Base-by-base conservation (phyloP, 2,888 invertebrate genomes). In the Oscheius onirici region DNA sequence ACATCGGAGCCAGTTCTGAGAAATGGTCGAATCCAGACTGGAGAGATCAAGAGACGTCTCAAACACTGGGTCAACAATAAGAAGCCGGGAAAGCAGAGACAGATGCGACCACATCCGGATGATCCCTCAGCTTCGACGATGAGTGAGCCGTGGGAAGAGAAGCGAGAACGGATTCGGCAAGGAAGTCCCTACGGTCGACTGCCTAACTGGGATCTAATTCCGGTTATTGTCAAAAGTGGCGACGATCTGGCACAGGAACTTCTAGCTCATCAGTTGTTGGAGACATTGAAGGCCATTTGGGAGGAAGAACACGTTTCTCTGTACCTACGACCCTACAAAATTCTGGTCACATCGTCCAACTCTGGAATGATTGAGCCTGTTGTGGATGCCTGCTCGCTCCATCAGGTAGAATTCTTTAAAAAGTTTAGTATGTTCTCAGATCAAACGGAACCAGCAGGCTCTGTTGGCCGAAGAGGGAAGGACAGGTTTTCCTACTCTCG, bases 51-150 rank as follows among this genome's bases (percentile, higher is more conserved):
- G 55, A 90, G 93, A 66, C 90, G 95, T 71, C 90, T 95, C 61
- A 93, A 93, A 0, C 93, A 94, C 89, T 93, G 93, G 85, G 90
- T 93, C 61, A 28, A 34, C 15, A 66, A 66, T 6, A 91, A 91
- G 76, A 92, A 92, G 77, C 89, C 89, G 1, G 89, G 88, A 75
- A 92, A 92, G 75, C 54, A 34, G 40, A 22, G 68, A 68, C 72
- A 84, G 78, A 78, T 94, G 88, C 91, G 93, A 84, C 93, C 95
- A 86, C 97, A 97, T 90, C 96, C 96, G 0, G 95, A 96, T 86
- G 99, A 99, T 90, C 99, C 99, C 0, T 97, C 97, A 51, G 97
- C 97, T 0, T 94, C 95, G 0, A 95, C 96, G 3, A 91, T 99
- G 55, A 97, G 97, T 87, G 93, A 95, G 88, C 93, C 94, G 0